These are phyloP conservation scores for Sebastiscus albofasciatus DNA, from an alignment of 2,797 vertebrate species.

Conservation along the genomic window DNA sequence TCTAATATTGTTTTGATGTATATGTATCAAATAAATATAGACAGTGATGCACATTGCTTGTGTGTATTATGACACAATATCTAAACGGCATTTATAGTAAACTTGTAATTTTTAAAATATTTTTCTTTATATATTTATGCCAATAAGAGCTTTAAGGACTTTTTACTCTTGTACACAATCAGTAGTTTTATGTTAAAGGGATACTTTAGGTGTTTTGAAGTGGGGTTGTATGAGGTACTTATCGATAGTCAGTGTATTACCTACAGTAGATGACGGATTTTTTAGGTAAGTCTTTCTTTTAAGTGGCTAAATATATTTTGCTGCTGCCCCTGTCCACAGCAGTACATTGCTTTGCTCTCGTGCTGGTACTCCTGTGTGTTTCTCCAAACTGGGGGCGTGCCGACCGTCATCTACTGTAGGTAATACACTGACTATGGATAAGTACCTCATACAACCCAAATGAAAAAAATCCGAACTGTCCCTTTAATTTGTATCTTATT, in stretches of 20 bases:
- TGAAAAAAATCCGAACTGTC: too few species aligned
- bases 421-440: too few species aligned
- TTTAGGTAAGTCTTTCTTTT: too few species aligned
- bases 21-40: neutral
- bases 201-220: neutral
- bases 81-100: neutral
- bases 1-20: neutral
- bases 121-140: neutral
- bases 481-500: neutral
- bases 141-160: neutral
- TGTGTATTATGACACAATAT: neutral
- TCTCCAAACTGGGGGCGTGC: too few species aligned
- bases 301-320: too few species aligned
- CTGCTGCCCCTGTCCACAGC: too few species aligned
- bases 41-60: neutral
- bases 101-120: neutral
- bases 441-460: too few species aligned
- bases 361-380: too few species aligned
- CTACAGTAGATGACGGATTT: neutral
- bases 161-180: neutral
- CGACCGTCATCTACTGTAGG: too few species aligned
- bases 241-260: neutral
- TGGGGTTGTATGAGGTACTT: neutral
- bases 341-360: too few species aligned
- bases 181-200: neutral